These are phyloP conservation scores for Gila orcuttii DNA, from an alignment of 2,113 vertebrate species.

Conservation along the genomic window DNA sequence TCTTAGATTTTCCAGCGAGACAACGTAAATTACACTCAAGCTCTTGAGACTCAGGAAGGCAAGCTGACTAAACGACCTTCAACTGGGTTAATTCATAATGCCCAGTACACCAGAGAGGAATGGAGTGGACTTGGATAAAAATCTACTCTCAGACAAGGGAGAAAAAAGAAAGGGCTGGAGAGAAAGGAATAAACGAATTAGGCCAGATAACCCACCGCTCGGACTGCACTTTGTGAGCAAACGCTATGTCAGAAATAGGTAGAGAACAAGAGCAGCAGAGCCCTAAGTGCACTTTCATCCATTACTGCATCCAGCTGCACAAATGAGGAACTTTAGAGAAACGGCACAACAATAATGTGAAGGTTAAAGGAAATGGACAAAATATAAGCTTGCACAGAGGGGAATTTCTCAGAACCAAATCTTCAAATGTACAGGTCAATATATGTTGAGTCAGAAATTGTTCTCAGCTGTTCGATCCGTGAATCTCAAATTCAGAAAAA, in stretches of 20 bases:
- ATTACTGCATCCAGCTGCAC: constrained; percentile 23
- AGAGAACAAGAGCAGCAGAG: neutral
- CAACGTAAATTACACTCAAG: constrained; percentile 20
- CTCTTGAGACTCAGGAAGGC: constrained; percentile 22
- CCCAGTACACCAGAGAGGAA: constrained; percentile 32
- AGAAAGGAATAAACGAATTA: constrained; percentile 48
- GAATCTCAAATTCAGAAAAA: neutral
- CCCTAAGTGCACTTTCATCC: constrained; percentile 37
- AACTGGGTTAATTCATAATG: constrained; percentile 39
- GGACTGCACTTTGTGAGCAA: constrained; percentile 39
- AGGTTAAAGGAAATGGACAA: constrained; percentile 42
- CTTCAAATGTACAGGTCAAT: constrained; percentile 33
- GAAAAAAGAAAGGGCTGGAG: constrained; percentile 19
- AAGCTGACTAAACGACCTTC: constrained; percentile 38
- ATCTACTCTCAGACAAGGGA: neutral
- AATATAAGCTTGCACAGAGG: constrained; percentile 10
- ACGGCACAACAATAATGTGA: constrained; percentile 33
- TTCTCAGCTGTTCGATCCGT: neutral
- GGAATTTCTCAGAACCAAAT: constrained; percentile 24
- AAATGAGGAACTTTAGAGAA: constrained; percentile 31
- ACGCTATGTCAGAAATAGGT: constrained; percentile 11
- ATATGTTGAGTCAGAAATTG: constrained; percentile 14
- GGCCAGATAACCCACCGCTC: constrained; percentile 46
- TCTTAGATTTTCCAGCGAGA: constrained; percentile 48
- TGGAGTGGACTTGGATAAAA: constrained; percentile 17